A percentile compares a stretch with the other conserved stretches of the same genome.
Evolutionary conservation across 2,888 invertebrate genomes (phyloP).

Genomic region (Volucella inflata): DNA sequence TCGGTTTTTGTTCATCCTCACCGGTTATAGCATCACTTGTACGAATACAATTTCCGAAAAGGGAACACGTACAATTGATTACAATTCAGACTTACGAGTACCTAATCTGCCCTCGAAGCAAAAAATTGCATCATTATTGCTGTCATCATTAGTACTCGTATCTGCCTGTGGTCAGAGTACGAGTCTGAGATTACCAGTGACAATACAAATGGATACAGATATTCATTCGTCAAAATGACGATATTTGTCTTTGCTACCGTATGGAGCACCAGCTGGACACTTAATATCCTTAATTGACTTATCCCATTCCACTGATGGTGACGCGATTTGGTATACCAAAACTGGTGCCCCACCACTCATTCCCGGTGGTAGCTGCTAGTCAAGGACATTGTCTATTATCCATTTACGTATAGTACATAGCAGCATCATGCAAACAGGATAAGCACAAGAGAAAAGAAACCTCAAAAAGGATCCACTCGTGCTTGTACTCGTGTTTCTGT

Average conservation of each 20-base stretch:
- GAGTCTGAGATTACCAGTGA: neutral
- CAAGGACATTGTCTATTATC: conserved; percentile 28
- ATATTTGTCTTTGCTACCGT: conserved; percentile 3
- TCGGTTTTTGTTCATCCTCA: no score
- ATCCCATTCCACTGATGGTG: neutral
- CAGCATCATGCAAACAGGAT: conserved; percentile 23
- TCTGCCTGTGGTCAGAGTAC: neutral
- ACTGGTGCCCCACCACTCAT: neutral
- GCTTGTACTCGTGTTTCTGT: neutral
- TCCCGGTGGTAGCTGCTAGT: neutral
- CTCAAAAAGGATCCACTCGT: neutral
- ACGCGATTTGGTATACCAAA: neutral
- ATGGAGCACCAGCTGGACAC: neutral
- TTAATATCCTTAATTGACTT: conserved; percentile 6
- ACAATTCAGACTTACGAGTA: conserved; percentile 22
- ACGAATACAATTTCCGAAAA: no score
- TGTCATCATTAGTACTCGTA: conserved; percentile 5
- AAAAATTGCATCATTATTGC: conserved; percentile 11
- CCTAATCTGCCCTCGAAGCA: conserved; percentile 4
- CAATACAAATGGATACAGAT: conserved; percentile 13
- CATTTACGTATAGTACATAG: conserved; percentile 4
- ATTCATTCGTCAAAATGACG: neutral
- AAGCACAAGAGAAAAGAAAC: neutral
- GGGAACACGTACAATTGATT: neutral
- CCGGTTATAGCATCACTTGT: no score